Percentiles rank a stretch among this genome's conserved stretches.
Conservation (phyloP, 2,797 vertebrate species). For the Poeciliopsis gracilis region DNA sequence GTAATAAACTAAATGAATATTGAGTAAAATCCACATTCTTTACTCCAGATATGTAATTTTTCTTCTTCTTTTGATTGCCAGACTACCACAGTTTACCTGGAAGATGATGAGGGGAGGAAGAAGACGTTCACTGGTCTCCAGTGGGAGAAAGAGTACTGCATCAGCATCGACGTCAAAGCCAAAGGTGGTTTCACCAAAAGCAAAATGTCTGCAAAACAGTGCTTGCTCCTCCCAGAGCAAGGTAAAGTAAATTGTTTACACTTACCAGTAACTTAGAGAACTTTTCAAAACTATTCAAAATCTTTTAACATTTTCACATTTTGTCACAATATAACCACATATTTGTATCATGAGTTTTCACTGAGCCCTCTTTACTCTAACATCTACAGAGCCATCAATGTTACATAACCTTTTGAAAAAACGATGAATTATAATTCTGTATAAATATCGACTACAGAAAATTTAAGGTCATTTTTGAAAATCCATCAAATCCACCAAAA, state of each 20-base stretch:
- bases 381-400: background rate
- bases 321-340: background rate
- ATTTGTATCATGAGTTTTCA: background rate
- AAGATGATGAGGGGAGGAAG: background rate
- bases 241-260: constrained; percentile 52
- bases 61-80: constrained; percentile 14
- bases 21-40: background rate
- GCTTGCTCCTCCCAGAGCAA: constrained; percentile 67
- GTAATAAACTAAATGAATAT: background rate
- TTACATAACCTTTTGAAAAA: background rate
- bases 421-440: background rate
- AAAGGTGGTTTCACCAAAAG: background rate
- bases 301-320: background rate
- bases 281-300: background rate
- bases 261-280: background rate
- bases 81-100: constrained; percentile 47
- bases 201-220: constrained; percentile 48
- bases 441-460: background rate
- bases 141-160: constrained; percentile 72
- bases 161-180: constrained; percentile 58
- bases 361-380: background rate
- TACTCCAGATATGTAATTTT: background rate
- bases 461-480: background rate
- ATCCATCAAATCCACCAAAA: background rate
- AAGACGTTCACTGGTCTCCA: constrained; percentile 61